A percentile compares a stretch with the other conserved stretches of the same genome.
Evolutionary conservation across 2,888 invertebrate species (phyloP).

Genomic region (Lymantria monacha): DNA sequence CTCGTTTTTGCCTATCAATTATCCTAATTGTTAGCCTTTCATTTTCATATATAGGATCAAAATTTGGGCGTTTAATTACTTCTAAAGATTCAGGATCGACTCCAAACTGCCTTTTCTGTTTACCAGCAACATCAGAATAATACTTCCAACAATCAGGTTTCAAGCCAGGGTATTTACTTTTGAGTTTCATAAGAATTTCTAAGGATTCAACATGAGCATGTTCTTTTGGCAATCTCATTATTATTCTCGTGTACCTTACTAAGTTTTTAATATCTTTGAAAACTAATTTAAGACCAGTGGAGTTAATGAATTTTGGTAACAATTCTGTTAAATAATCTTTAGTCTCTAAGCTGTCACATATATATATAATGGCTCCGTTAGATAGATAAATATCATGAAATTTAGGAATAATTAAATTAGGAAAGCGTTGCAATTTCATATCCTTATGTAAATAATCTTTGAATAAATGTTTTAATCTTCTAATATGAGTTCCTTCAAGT

Average conservation of each 20-base stretch:
- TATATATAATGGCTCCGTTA: constrained; percentile 71
- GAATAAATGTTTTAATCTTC: constrained; percentile 63
- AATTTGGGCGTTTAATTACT: constrained; percentile 59
- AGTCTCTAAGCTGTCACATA: constrained; percentile 73
- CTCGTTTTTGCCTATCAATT: constrained; percentile 67
- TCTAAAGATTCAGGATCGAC: constrained; percentile 69
- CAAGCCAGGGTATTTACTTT: constrained; percentile 54
- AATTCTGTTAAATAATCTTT: constrained; percentile 66
- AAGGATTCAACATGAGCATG: constrained; percentile 59
- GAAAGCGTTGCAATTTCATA: constrained; percentile 62
- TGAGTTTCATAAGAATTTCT: constrained; percentile 54
- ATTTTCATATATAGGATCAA: constrained; percentile 58
- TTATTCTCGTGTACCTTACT: constrained; percentile 66
- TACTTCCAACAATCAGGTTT: constrained; percentile 71
- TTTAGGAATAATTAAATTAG: constrained; percentile 65
- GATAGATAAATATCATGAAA: constrained; percentile 72
- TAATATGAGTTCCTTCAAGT: constrained; percentile 66
- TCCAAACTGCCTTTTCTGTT: constrained; percentile 72
- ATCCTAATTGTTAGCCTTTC: constrained; percentile 58
- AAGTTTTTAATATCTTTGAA: constrained; percentile 62
- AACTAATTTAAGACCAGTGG: constrained; percentile 61
- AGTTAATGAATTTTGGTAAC: constrained; percentile 62
- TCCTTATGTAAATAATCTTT: constrained; percentile 71
- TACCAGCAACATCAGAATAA: constrained; percentile 70
- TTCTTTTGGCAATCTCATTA: constrained; percentile 63